Base-by-base conservation (phyloP, 2,797 vertebrate species). In the Fratercula arctica region DNA sequence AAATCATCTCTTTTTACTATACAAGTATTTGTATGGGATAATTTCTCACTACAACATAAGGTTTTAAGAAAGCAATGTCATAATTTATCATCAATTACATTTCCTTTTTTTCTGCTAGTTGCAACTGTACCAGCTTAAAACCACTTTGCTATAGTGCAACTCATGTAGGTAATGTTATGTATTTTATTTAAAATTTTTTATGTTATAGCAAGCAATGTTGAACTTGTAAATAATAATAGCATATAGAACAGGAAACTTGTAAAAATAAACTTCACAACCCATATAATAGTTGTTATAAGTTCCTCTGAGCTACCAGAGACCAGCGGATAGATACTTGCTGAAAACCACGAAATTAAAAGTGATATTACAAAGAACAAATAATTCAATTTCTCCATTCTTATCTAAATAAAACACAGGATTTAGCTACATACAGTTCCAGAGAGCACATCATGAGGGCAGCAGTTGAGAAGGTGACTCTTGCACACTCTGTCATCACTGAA, bases 391-490 rank as follows among this genome's bases (percentile, higher is more conserved):
- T 53, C 35, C 24, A 9, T 25, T 93, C 48, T 70, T 61, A 67
- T 80, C 15, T 69, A 88, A 61, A 64, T 29, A 53, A 84, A 85
- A n/a, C 28, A 70, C 0, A 6, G 66, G 35, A 48, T 48, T 67
- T 37, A 92, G 87, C 81, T 97, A 99, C 99, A 92, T 98, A 99
- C 99, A 51, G 99, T 99, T 98, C 99, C 99, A 92, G 99, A 99
- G 91, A 99, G 98, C 86, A 99, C 99, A 96, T 99, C 99, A 51
- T 99, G 99, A 83, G 99, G 99, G 97, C 99, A 99, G 82, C 99
- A 99, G 98, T 99, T 99, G 97, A 99, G 98, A 74, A 99, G 99
- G 93, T 99, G 99, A 98, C 99, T 99, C 98, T 99, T 99, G 98
- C 99, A 99, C 78, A 99, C 99, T 96, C 99, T 98, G 87, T 99